Evolutionary conservation across 1,140 invertebrate genomes (phyloP).

Genomic region (Drosophila gunungcola): DNA sequence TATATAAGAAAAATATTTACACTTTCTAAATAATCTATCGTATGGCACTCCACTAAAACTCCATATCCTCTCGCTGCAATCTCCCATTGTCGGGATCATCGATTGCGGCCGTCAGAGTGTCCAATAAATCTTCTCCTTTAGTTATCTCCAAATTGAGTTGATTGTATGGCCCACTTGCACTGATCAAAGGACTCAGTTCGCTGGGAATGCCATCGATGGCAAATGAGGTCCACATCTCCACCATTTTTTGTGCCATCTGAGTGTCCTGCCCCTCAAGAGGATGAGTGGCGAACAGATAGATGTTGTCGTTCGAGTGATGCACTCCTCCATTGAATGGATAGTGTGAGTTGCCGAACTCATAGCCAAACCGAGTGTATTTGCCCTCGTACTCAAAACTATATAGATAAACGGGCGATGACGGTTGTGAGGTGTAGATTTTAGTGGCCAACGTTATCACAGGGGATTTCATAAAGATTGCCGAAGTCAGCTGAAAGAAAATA

Average conservation of each 20-base stretch:
- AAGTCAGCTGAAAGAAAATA: constrained; percentile 45
- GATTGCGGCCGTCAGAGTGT: constrained; percentile 64
- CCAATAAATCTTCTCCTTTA: constrained; percentile 52
- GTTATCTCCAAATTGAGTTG: constrained; percentile 51
- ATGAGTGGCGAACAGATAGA: constrained; percentile 82
- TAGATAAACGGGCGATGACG: constrained; percentile 55
- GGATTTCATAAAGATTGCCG: constrained; percentile 67
- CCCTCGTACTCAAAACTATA: constrained; percentile 83
- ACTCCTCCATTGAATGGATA: constrained; percentile 85
- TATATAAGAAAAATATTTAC: too few relatives aligned
- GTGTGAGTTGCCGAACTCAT: constrained; percentile 74
- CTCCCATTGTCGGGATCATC: constrained; percentile 71
- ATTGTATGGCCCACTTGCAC: constrained; percentile 76
- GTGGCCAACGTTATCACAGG: constrained; percentile 67
- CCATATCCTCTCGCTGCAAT: constrained; percentile 42
- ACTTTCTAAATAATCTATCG: too few relatives aligned
- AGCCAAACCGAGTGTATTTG: constrained; percentile 79
- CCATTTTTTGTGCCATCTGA: constrained; percentile 79
- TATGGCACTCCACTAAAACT: constrained; percentile 35
- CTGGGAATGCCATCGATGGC: constrained; percentile 69
- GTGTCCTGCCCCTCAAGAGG: constrained; percentile 67
- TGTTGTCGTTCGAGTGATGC: constrained; percentile 84
- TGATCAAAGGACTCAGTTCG: constrained; percentile 35
- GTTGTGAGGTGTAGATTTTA: constrained; percentile 36
- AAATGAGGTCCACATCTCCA: constrained; percentile 84